Evolutionary conservation across 2,888 invertebrate genomes (phyloP), one percentile per base, ranked within the genome.

Genomic region (Tachina fera): DNA sequence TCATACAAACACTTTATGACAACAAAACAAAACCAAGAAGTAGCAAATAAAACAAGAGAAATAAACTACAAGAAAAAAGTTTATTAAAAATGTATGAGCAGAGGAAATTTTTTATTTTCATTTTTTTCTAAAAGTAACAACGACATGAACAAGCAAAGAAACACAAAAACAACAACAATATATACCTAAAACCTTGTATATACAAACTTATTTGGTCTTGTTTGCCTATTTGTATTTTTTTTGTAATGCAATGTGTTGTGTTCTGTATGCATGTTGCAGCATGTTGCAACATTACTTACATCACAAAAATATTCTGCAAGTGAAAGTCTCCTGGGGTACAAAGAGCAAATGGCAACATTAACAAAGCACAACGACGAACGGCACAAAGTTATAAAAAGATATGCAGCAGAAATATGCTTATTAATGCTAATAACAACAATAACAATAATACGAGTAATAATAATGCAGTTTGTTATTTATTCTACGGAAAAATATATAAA

Each of bases 371-470:
- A 67, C 19, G 58, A 67, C 19, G 58, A 58, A 58, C 19, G 58
- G 9, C 39, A 60, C 13, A 60, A 67, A 58, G 14, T 41, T n/a
- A 19, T 39, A 14, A 14, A 56, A 68, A 41, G 11, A 51, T 43
- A 31, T 53, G 41, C 49, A 41, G 22, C 39, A 79, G 72, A 77
- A 83, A 83, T 78, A 83, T 78, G 72, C 83, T 83, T 72, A 83
- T 83, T 83, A 83, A 83, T 83, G 83, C 77, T 83, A 72, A 83
- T 67, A 77, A 83, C 53, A 80, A 31, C 31, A 31, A 31, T 10
- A 31, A 31, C 4, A 31, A 31, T 4, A 31, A 31, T 14, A 9
- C n/a, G 61, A 9, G 61, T 77, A 78, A 68, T 31, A 61, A 71
- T 81, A 81, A 75, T 75, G 75, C 53, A 75, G 68, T 70, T 75